A percentile compares a stretch with the other conserved stretches of the same genome.
These are phyloP conservation scores for Rutilus rutilus DNA, from an alignment of 2,113 vertebrate species.

Conservation along the genomic window DNA sequence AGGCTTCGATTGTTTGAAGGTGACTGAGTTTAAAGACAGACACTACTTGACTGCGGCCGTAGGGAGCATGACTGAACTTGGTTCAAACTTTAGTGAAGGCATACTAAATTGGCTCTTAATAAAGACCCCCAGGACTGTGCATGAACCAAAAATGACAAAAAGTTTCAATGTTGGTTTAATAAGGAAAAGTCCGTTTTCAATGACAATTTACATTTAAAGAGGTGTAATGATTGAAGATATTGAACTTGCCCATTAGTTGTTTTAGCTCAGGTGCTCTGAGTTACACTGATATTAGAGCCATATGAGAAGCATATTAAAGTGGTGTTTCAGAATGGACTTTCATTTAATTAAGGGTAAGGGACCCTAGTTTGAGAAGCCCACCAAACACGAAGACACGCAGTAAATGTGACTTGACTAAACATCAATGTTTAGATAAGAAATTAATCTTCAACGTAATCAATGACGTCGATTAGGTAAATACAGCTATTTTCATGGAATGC, in stretches of 20 bases:
- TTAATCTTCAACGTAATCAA: not conserved
- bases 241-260: not conserved
- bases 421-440: not conserved
- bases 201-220: not conserved
- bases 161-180: not conserved
- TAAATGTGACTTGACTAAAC: not conserved
- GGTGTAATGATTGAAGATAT: not conserved
- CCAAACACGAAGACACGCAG: not conserved
- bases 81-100: conserved; percentile 28
- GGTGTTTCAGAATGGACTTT: not conserved
- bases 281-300: not conserved
- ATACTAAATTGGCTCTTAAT: conserved; percentile 27
- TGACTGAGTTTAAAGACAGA: conserved; percentile 39
- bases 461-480: too few species aligned
- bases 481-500: too few species aligned
- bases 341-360: not conserved
- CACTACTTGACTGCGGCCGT: conserved; percentile 32
- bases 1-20: conserved; percentile 45
- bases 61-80: conserved; percentile 20
- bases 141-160: conserved; percentile 23
- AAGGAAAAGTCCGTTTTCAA: not conserved
- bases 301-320: not conserved
- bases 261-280: not conserved
- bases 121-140: conserved; percentile 14
- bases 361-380: not conserved